Conservation (phyloP, 1,140 invertebrate genomes). For the Drosophila melanica region DNA sequence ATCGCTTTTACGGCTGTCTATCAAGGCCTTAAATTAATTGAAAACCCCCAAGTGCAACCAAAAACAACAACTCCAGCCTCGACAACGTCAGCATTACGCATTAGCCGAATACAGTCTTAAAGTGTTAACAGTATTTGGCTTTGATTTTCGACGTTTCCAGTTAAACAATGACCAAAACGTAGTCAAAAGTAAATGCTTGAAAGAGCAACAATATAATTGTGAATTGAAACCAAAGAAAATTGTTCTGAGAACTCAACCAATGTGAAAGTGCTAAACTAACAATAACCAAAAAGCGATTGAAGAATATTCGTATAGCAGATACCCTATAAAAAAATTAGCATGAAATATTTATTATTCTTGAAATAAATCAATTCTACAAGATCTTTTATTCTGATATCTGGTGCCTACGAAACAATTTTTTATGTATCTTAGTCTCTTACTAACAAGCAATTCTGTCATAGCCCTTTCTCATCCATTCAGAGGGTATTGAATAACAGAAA, state of each 20-base stretch:
- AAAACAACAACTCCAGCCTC: neutral
- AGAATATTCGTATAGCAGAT: neutral
- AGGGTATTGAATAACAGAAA: neutral
- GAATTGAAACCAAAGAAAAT: conserved; percentile 28
- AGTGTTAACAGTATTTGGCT: conserved; percentile 31
- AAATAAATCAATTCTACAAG: neutral
- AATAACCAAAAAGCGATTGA: neutral
- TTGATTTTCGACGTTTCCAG: neutral
- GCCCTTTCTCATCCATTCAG: neutral
- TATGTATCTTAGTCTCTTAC: neutral
- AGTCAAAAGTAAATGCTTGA: neutral
- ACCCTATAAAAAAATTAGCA: neutral
- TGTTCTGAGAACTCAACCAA: conserved; percentile 10
- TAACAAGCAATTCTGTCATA: neutral
- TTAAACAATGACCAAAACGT: neutral
- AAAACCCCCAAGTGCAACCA: conserved; percentile 20
- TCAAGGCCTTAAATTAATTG: conserved; percentile 30
- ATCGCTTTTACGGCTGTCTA: conserved; percentile 10
- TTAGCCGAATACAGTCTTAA: conserved; percentile 26
- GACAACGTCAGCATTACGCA: conserved; percentile 7
- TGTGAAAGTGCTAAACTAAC: neutral
- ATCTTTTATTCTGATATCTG: neutral
- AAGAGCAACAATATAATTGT: conserved; percentile 12
- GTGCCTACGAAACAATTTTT: neutral
- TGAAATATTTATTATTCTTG: too few relatives aligned